These are phyloP conservation scores for Acrobasis repandana DNA, from an alignment of 2,888 invertebrate genomes.

Conservation along the genomic window DNA sequence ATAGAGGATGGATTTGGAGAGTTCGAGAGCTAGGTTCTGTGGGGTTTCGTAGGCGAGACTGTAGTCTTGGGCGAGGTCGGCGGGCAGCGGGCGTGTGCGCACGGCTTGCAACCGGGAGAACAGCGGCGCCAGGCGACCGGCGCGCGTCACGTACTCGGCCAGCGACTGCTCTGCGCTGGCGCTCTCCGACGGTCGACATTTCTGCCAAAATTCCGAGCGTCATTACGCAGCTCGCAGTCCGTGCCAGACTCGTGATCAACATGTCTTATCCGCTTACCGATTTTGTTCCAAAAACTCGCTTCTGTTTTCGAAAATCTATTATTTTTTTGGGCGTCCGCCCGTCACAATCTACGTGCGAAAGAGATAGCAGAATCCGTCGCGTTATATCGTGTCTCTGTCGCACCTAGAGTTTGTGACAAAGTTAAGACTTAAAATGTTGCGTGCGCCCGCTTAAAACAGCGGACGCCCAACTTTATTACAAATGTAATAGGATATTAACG, in stretches of 20 bases:
- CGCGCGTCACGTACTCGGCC: conserved; percentile 68
- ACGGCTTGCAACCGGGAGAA: conserved; percentile 43
- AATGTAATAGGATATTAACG: too few relatives aligned
- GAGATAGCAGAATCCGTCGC: too few relatives aligned
- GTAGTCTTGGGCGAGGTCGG: conserved; percentile 39
- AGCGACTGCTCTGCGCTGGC: conserved; percentile 37
- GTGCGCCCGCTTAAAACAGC: too few relatives aligned
- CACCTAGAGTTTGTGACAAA: too few relatives aligned
- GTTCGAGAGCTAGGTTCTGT: conserved; percentile 60
- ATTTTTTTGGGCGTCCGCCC: too few relatives aligned
- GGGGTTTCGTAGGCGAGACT: conserved; percentile 58
- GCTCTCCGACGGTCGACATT: conserved; percentile 24
- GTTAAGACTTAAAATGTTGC: too few relatives aligned
- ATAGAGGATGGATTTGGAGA: conserved; percentile 57
- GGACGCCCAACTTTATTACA: too few relatives aligned
- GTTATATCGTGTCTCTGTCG: too few relatives aligned
- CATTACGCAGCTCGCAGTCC: conserved; percentile 10
- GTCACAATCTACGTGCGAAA: too few relatives aligned
- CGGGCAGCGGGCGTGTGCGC: conserved; percentile 41
- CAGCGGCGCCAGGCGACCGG: conserved; percentile 61
- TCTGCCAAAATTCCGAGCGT: conserved; percentile 36
- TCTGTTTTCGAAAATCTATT: too few relatives aligned
- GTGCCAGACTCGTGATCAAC: background rate
- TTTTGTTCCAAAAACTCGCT: background rate
- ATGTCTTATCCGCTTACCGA: background rate